Base-by-base conservation (phyloP, 35 echinoderm and acorn worm species). In the Apostichopus japonicus region DNA sequence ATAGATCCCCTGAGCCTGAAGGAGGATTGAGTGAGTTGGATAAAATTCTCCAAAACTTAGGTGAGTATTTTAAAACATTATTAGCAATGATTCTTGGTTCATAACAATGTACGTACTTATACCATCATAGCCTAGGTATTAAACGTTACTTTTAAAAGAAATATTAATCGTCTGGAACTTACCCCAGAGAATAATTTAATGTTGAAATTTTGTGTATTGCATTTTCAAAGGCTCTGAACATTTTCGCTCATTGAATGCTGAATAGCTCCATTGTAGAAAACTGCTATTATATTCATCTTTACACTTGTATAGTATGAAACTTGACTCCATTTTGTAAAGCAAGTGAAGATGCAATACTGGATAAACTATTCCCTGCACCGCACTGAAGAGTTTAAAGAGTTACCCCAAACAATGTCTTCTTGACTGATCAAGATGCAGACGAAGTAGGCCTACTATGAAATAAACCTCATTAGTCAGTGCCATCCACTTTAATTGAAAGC, bases 41-140 rank as follows among this genome's bases (percentile, higher is more conserved):
- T 83, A 54, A 83, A 83, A 83, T 83, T 19, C 79, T 83, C 8
- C 9, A 55, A 54, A 83, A 83, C 24, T 83, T 83, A 55, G 79
- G 79, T 83, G 54, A 83, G 79, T 54, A 15, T 19, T 65, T 65
- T 1, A 65, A 10, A 13, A 67, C 11, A 67, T 4, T 67, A 11
- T 15, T 10, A 67, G 11, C 11, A 11, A 15, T 11, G 63, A 67
- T 10, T 10, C 63, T 15, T 15, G 11, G 4, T 10, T 11, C 11
- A 15, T 11, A 67, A 67, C 6, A 67, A 67, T 67, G 19, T 9
- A 67, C 19, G 11, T 67, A 67, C 63, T 15, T 67, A 19, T 67
- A 19, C 19, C 9, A 67, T 11, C 11, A 9, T 11, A 67, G 63
- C 63, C 11, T 67, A 67, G 11, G 11, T 9, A 67, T 67, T 15